Percentiles rank a stretch among this genome's conserved stretches.
These are phyloP conservation scores for Petrocephalus sullivani DNA, from an alignment of 2,797 vertebrate species.

Conservation along the genomic window DNA sequence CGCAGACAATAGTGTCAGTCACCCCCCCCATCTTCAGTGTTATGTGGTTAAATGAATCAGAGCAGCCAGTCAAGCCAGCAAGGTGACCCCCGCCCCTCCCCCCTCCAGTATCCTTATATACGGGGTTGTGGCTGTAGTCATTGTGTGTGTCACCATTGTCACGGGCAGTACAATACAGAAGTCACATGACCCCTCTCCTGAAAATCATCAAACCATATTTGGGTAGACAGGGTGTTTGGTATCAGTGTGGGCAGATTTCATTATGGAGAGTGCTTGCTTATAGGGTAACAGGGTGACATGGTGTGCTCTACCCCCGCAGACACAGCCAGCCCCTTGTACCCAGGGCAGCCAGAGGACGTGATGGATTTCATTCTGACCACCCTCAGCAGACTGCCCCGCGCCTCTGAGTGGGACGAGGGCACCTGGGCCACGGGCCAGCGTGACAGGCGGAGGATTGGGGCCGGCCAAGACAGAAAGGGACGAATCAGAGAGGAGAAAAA, in stretches of 20 bases:
- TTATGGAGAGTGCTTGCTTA: neutral
- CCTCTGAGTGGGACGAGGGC: conserved; percentile 65
- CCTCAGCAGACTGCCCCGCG: conserved; percentile 83
- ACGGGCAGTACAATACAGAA: neutral
- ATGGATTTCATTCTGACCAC: conserved; percentile 96
- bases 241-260: neutral
- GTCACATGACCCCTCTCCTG: neutral
- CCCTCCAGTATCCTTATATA: neutral
- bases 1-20: conserved; percentile 34
- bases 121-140: neutral
- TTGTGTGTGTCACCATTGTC: neutral
- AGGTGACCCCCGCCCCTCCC: neutral
- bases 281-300: neutral
- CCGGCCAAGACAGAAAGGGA: conserved; percentile 57
- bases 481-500: conserved; percentile 59
- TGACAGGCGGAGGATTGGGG: conserved; percentile 64
- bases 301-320: conserved; percentile 9
- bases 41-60: neutral
- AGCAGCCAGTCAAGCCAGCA: neutral
- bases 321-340: conserved; percentile 76
- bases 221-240: neutral
- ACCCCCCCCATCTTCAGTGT: neutral
- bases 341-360: conserved; percentile 86
- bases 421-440: conserved; percentile 67
- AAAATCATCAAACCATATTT: neutral